A percentile compares a stretch with the other conserved stretches of the same genome.
These are phyloP conservation scores for Actias luna DNA, from an alignment of 2,888 invertebrate genomes.

Conservation along the genomic window DNA sequence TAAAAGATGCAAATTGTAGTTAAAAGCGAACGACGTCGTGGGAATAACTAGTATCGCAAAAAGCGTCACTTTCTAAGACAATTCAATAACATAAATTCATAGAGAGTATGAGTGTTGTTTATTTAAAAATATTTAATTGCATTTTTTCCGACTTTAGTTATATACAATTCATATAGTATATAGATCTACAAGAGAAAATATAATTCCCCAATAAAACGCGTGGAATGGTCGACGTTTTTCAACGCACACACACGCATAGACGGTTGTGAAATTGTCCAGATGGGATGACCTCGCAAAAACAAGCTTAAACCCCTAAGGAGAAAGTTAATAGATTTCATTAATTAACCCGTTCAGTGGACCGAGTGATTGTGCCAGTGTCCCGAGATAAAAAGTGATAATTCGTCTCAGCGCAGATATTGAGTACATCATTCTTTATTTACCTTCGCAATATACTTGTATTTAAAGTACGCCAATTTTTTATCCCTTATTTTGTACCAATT, in stretches of 20 bases:
- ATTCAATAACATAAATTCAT: too few relatives aligned
- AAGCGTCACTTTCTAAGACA: too few relatives aligned
- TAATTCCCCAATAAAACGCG: too few relatives aligned
- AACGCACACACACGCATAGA: constrained; percentile 7
- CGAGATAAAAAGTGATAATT: constrained; percentile 72
- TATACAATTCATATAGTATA: too few relatives aligned
- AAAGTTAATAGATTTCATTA: constrained; percentile 81
- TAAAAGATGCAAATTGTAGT: too few relatives aligned
- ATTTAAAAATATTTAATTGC: too few relatives aligned
- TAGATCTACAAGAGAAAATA: too few relatives aligned
- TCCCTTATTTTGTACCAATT: neutral
- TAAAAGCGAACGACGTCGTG: too few relatives aligned
- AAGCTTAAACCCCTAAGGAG: constrained; percentile 59
- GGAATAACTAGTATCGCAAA: too few relatives aligned
- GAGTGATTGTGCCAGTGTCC: constrained; percentile 74
- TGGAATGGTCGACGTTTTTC: too few relatives aligned
- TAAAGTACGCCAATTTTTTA: neutral
- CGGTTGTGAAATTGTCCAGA: constrained; percentile 52
- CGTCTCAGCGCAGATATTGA: constrained; percentile 54
- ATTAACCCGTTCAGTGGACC: constrained; percentile 80
- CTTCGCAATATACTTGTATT: neutral
- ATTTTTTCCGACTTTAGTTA: too few relatives aligned
- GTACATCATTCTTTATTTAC: constrained; percentile 25
- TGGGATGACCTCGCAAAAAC: constrained; percentile 66
- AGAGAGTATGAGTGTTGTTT: too few relatives aligned